Base-by-base conservation (phyloP, 2,888 invertebrate genomes). In the Cephus sareptanus region DNA sequence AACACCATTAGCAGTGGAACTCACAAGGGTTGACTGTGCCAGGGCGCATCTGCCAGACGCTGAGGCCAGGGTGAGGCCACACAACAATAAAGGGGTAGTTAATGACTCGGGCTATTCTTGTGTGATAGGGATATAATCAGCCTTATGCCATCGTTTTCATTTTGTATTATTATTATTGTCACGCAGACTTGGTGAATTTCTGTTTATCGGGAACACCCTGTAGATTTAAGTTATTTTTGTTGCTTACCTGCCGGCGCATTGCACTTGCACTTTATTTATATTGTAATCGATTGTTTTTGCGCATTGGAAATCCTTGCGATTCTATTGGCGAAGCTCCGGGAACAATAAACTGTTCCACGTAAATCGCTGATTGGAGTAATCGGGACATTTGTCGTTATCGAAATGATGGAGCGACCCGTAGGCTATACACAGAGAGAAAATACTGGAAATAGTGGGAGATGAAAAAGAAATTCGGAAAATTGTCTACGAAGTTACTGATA, bases 21-120 rank as follows among this genome's bases (percentile, higher is more conserved):
- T 82, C 86, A 85, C 85, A 90, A 89, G 90, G 91, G 90, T 90
- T 89, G 90, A 89, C 89, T 90, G 84, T 73, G 23, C 56, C 23
- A 56, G 86, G 82, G 84, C 90, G 88, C 91, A 91, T 91, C 91
- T 91, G 91, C 89, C 90, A 80, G 79, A 69, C 83, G 80, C 84
- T 56, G 56, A 56, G 78, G 73, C 75, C 78, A 73, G 78, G 15
- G 9, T 75, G 76, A 79, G 82, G 78, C 85, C 78, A 81, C 78
- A 81, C 84, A 82, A 88, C 87, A 89, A 90, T 90, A 91, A 91
- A 91, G 89, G 91, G 91, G 89, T 89, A 88, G 89, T 89, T 89
- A 90, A 90, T 90, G 89, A 90, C 88, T 84, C 79, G 81, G 85
- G 82, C 86, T 84, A 31, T 56, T 56, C 81, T 76, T 79, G 78